Percentiles rank a stretch among this genome's conserved stretches.
Evolutionary conservation across 2,888 invertebrate genomes (phyloP).

Genomic region (Lasioglossum figueresi): DNA sequence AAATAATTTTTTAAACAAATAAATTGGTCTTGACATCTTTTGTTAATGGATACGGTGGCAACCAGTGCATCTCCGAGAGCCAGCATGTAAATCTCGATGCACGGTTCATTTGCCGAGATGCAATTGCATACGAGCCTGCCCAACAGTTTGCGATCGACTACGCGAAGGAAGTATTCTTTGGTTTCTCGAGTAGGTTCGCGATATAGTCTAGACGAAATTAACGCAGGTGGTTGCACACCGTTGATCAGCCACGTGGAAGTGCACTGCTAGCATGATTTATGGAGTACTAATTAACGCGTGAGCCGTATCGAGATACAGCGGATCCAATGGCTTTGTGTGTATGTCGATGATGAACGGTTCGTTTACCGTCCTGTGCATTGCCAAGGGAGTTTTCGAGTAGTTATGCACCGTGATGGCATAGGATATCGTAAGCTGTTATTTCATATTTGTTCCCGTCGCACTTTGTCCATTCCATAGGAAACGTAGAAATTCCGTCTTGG

Average conservation of each 20-base stretch:
- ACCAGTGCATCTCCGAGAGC: neutral
- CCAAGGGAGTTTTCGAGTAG: slow-evolving; percentile 33
- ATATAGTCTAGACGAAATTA: slow-evolving; percentile 62
- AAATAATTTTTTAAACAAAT: too few relatives aligned
- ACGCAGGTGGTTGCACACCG: slow-evolving; percentile 61
- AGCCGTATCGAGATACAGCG: slow-evolving; percentile 60
- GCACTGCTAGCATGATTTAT: slow-evolving; percentile 72
- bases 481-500: neutral
- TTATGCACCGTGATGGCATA: slow-evolving; percentile 6
- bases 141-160: neutral
- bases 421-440: slow-evolving; percentile 9
- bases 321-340: slow-evolving; percentile 43
- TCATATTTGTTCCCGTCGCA: neutral
- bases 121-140: neutral
- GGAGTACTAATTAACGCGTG: slow-evolving; percentile 70
- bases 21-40: neutral
- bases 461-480: slow-evolving; percentile 18
- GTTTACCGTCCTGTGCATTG: slow-evolving; percentile 41
- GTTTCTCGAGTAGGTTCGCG: slow-evolving; percentile 15
- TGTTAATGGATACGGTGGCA: neutral
- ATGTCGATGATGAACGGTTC: slow-evolving; percentile 44
- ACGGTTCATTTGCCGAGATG: neutral
- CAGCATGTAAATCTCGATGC: neutral
- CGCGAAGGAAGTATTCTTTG: slow-evolving; percentile 10
- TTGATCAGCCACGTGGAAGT: slow-evolving; percentile 70